These are phyloP conservation scores for Mohoua ochrocephala DNA, from an alignment of 2,113 vertebrate species.

Conservation along the genomic window DNA sequence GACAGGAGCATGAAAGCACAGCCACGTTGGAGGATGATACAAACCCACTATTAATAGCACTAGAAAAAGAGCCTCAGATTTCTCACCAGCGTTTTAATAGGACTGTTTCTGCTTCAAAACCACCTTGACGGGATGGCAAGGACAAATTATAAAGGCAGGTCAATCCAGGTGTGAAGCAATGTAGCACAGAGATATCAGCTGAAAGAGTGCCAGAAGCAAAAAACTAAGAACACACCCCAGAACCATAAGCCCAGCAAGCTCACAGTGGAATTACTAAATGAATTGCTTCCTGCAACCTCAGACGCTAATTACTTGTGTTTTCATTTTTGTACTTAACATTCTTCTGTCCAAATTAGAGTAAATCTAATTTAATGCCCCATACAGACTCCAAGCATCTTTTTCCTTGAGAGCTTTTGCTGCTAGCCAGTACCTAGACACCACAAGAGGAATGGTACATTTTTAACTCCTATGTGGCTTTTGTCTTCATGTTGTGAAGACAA, in stretches of 20 bases:
- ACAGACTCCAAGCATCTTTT: background rate
- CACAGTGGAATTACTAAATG: background rate
- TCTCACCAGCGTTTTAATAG: background rate
- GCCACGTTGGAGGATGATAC: background rate
- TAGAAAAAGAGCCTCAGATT: background rate
- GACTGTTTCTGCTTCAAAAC: background rate
- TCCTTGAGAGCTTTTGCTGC: background rate
- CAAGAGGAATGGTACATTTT: background rate
- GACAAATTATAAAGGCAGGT: background rate
- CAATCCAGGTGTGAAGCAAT: constrained; percentile 12
- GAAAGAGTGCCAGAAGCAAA: background rate
- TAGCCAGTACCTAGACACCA: background rate
- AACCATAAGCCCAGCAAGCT: background rate
- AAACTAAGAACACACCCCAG: background rate
- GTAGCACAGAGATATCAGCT: background rate
- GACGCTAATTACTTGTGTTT: constrained; percentile 1
- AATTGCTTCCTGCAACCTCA: background rate
- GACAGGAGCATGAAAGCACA: background rate
- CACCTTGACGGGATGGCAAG: background rate
- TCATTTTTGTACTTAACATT: background rate
- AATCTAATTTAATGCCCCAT: background rate
- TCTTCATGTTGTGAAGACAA: background rate
- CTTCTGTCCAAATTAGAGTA: background rate
- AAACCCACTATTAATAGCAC: background rate
- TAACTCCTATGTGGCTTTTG: background rate